These are phyloP conservation scores for Rhagonycha lutea DNA, from an alignment of 2,888 invertebrate genomes.

Conservation along the genomic window DNA sequence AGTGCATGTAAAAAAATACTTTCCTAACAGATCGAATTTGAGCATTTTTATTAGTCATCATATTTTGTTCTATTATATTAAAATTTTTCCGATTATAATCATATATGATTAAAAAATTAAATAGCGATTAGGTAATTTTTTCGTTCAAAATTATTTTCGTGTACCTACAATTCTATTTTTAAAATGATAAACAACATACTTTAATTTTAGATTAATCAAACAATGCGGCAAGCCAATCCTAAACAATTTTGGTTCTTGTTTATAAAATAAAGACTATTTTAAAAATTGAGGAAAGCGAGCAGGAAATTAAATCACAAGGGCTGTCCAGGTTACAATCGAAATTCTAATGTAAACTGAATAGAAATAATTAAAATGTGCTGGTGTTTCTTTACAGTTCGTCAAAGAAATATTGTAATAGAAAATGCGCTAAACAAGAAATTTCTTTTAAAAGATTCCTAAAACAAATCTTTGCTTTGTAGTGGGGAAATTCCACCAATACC, in stretches of 20 bases:
- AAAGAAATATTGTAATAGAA: no score
- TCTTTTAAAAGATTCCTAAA: no score
- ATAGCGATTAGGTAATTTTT: background rate
- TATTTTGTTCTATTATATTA: background rate
- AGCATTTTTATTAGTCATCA: background rate
- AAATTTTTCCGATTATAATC: no score
- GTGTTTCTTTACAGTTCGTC: no score
- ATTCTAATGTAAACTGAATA: no score
- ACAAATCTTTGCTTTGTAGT: no score
- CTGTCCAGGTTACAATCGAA: no score
- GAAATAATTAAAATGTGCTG: no score
- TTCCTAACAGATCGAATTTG: background rate
- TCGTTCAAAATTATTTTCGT: background rate
- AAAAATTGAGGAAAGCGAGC: background rate
- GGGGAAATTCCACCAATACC: no score
- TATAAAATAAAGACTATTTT: background rate
- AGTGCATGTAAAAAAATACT: background rate
- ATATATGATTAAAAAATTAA: background rate
- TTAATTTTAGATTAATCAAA: background rate
- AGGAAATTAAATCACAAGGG: background rate
- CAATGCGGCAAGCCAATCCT: background rate
- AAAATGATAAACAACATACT: background rate
- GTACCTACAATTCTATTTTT: background rate
- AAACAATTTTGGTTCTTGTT: background rate
- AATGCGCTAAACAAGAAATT: no score